Evolutionary conservation across 1,140 invertebrate species (phyloP).

Genomic region (Sitophilus oryzae): DNA sequence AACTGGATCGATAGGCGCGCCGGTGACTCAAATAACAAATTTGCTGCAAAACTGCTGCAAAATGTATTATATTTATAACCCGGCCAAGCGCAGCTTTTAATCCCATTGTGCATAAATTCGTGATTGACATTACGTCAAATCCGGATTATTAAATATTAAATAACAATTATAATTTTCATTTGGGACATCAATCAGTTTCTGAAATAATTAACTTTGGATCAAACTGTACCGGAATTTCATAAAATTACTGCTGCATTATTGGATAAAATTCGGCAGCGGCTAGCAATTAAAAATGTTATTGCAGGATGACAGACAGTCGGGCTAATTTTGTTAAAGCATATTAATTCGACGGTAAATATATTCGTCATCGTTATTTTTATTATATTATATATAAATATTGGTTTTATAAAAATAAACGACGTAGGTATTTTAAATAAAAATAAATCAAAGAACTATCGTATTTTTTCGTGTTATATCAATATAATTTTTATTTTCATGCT

Average conservation of each 20-base stretch:
- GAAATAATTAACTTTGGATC: slow-evolving; percentile 33
- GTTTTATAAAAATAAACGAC: background rate
- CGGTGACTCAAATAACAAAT: slow-evolving; percentile 16
- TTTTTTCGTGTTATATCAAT: background rate
- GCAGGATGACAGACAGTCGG: slow-evolving; percentile 6
- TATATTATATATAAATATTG: background rate
- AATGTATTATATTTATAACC: slow-evolving; percentile 21
- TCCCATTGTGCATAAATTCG: slow-evolving; percentile 27
- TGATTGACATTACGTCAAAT: slow-evolving; percentile 34
- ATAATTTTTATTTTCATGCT: background rate
- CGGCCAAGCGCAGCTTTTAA: slow-evolving; percentile 21
- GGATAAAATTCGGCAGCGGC: slow-evolving; percentile 14
- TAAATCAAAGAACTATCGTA: background rate
- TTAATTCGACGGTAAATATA: background rate
- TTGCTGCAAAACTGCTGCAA: slow-evolving; percentile 17
- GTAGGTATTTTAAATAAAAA: background rate
- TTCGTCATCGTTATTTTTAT: background rate
- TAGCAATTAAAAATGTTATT: slow-evolving; percentile 23
- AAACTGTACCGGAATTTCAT: slow-evolving; percentile 23
- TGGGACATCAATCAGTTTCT: slow-evolving; percentile 34
- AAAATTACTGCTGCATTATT: slow-evolving; percentile 17
- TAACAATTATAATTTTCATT: slow-evolving; percentile 38
- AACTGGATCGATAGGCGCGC: background rate
- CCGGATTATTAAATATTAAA: slow-evolving; percentile 38
- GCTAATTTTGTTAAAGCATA: slow-evolving; percentile 12